A percentile compares a stretch with the other conserved stretches of the same genome.
Conservation (phyloP, 2,113 vertebrate genomes). For the Felis chaus region DNA sequence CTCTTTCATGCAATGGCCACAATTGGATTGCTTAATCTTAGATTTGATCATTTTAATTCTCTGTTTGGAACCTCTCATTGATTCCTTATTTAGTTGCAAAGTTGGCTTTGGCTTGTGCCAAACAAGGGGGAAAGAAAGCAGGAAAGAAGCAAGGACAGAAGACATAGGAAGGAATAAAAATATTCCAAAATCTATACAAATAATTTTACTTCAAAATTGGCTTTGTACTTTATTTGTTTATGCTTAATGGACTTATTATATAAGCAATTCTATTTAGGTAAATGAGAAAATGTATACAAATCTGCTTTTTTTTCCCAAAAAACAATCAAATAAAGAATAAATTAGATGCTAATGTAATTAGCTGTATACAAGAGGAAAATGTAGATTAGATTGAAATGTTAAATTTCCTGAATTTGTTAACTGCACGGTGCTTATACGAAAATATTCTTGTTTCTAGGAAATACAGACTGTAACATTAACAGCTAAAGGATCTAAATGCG, state of each 20-base stretch:
- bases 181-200: background rate
- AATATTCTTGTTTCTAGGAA: background rate
- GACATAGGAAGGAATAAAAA: background rate
- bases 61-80: background rate
- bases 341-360: background rate
- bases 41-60: background rate
- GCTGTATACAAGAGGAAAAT: background rate
- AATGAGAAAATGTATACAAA: background rate
- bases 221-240: background rate
- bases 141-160: background rate
- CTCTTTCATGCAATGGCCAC: background rate
- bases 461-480: background rate
- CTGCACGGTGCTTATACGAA: background rate
- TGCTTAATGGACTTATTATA: background rate
- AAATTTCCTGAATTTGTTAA: slow-evolving; percentile 1
- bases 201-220: background rate
- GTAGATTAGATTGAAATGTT: background rate
- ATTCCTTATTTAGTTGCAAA: background rate
- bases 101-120: background rate
- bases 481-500: background rate
- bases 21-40: background rate
- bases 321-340: background rate
- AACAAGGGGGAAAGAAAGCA: background rate
- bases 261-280: background rate
- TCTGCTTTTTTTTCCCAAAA: background rate